Conservation (phyloP, 2,888 invertebrate genomes). For the Brassicogethes aeneus region DNA sequence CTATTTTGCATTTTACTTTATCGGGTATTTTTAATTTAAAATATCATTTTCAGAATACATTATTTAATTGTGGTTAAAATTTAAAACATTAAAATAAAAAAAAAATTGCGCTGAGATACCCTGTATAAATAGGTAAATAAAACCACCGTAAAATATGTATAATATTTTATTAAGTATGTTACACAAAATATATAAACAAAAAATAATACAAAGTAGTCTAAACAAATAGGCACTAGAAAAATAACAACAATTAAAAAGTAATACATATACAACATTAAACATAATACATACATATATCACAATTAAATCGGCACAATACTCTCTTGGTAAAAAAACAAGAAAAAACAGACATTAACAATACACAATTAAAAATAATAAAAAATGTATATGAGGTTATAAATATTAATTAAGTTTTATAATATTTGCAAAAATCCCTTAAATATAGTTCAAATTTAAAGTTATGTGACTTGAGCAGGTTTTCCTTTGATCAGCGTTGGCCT, state of each 20-base stretch:
- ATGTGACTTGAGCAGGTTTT: slow-evolving; percentile 25
- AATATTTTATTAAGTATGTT: background rate
- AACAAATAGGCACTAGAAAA: background rate
- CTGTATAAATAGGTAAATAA: no score
- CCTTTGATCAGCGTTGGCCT: slow-evolving; percentile 38
- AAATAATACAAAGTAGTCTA: background rate
- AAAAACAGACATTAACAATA: no score
- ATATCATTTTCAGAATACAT: no score
- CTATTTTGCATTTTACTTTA: no score
- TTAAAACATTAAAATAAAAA: no score
- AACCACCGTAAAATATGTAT: no score
- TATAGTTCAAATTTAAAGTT: slow-evolving; percentile 5
- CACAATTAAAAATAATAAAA: background rate
- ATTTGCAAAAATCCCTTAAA: no score
- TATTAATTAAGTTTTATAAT: background rate
- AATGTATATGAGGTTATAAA: background rate
- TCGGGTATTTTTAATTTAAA: no score
- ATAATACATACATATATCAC: slow-evolving; percentile 10
- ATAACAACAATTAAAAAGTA: background rate
- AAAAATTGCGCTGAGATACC: no score
- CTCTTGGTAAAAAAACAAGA: background rate
- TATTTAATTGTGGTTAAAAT: no score
- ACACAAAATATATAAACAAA: background rate
- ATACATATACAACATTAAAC: slow-evolving; percentile 1
- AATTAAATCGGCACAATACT: slow-evolving; percentile 13